Evolutionary conservation across 2,113 vertebrate species (phyloP).

Genomic region (Struthio camelus): DNA sequence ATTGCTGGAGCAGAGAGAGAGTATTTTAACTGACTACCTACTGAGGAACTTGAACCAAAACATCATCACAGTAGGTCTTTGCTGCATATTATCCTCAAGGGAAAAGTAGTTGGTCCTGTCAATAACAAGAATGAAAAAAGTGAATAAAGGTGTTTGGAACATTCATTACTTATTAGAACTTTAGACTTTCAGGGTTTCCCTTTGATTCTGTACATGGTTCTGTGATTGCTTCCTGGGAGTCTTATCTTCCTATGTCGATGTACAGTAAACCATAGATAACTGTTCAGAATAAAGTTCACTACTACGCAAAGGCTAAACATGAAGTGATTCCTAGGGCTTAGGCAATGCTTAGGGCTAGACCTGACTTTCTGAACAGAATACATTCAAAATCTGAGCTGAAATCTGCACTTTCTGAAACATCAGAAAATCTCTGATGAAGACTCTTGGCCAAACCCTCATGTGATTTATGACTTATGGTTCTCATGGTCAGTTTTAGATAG

Average conservation of each 20-base stretch:
- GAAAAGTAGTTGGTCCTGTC: background rate
- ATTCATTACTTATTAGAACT: background rate
- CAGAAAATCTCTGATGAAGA: slow-evolving; percentile 4
- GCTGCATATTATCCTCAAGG: background rate
- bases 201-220: background rate
- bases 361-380: background rate
- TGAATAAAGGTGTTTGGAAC: slow-evolving; percentile 27
- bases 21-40: slow-evolving; percentile 23
- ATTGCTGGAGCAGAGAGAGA: background rate
- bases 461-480: background rate
- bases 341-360: background rate
- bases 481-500: slow-evolving; percentile 30
- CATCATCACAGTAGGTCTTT: slow-evolving; percentile 12
- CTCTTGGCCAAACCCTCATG: background rate
- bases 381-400: background rate
- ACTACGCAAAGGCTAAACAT: background rate
- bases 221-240: background rate
- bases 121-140: background rate
- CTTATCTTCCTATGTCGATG: background rate
- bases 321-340: background rate
- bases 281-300: background rate
- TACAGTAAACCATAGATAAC: background rate
- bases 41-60: slow-evolving; percentile 29
- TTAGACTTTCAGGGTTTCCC: background rate
- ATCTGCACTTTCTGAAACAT: background rate